Evolutionary conservation across 2,113 vertebrate species (phyloP).

Genomic region (Amphiprion ocellaris): DNA sequence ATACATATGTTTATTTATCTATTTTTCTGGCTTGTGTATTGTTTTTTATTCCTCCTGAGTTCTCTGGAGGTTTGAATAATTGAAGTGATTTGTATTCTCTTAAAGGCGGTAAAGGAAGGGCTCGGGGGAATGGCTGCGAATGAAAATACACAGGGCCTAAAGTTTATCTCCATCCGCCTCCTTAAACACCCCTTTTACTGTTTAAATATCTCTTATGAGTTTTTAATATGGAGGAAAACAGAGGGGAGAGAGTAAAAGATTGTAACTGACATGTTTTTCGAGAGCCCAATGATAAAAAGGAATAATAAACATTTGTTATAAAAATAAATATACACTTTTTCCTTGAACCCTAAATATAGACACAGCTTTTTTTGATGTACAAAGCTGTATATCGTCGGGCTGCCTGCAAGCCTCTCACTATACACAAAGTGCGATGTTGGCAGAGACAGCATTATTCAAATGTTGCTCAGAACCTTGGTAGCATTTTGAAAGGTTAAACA

Average conservation of each 20-base stretch:
- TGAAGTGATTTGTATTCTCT: slow-evolving; percentile 80
- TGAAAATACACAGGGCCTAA: slow-evolving; percentile 70
- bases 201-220: slow-evolving; percentile 69
- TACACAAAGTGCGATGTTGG: slow-evolving; percentile 55
- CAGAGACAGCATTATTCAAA: slow-evolving; percentile 70
- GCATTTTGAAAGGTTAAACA: slow-evolving; percentile 76
- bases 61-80: slow-evolving; percentile 77
- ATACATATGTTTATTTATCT: slow-evolving; percentile 65
- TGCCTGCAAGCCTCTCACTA: slow-evolving; percentile 45
- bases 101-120: slow-evolving; percentile 66
- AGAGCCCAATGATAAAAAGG: slow-evolving; percentile 62
- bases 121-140: slow-evolving; percentile 62
- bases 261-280: slow-evolving; percentile 73
- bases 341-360: slow-evolving; percentile 76
- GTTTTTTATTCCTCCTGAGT: slow-evolving; percentile 51
- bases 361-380: slow-evolving; percentile 51
- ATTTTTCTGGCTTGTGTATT: slow-evolving; percentile 55
- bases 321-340: slow-evolving; percentile 76
- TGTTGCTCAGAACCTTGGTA: slow-evolving; percentile 55
- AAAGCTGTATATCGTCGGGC: slow-evolving; percentile 39
- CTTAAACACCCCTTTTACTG: slow-evolving; percentile 63
- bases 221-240: slow-evolving; percentile 55
- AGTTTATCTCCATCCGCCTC: slow-evolving; percentile 72
- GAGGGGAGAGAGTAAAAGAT: slow-evolving; percentile 48
- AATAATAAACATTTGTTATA: slow-evolving; percentile 79